Evolutionary conservation across 2,113 vertebrate genomes (phyloP), one percentile per base, ranked within the genome.

Genomic region (Blennius ocellaris): DNA sequence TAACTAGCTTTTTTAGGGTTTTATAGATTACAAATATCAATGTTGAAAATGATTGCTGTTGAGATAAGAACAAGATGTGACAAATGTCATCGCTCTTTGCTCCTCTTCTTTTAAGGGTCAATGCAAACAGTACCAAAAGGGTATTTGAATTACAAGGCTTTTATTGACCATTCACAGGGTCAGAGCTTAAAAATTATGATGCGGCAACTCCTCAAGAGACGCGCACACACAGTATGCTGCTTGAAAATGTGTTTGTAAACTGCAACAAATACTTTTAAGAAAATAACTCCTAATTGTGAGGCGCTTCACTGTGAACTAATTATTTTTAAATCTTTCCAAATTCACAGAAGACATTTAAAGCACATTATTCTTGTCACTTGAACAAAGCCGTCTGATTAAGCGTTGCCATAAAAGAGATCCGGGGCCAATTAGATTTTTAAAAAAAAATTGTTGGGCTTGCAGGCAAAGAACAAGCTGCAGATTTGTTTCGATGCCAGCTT

Each of bases 361-460:
- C 81, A 73, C 74, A 71, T 90, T 87, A 81, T 83, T 84, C 86
- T 73, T 91, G 83, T 89, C 89, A 87, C 83, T 88, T 82, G 86
- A 85, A 91, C 88, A 92, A 93, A 91, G 76, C 80, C 43, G 54
- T 73, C 79, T 90, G 90, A 94, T 93, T 89, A 92, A 90, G 86
- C 89, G 86, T 89, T 89, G 88, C 91, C 88, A 90, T 89, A 83
- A 92, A 87, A 88, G 56, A 79, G 71, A 86, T 85, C 69, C 80
- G 47, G 65, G 69, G 83, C 86, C 90, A 91, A 92, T 93, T 90
- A 87, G 81, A 90, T 90, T 83, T n/a, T n/a, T n/a, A 30, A 30
- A 30, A 30, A 30, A 73, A 54, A 57, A 80, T 72, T 80, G 48
- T 82, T 65, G 74, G 63, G 84, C 67, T 87, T 11, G 14, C 73